Evolutionary conservation across 2,797 vertebrate species (phyloP).

Genomic region (Myiotriccus ornatus): DNA sequence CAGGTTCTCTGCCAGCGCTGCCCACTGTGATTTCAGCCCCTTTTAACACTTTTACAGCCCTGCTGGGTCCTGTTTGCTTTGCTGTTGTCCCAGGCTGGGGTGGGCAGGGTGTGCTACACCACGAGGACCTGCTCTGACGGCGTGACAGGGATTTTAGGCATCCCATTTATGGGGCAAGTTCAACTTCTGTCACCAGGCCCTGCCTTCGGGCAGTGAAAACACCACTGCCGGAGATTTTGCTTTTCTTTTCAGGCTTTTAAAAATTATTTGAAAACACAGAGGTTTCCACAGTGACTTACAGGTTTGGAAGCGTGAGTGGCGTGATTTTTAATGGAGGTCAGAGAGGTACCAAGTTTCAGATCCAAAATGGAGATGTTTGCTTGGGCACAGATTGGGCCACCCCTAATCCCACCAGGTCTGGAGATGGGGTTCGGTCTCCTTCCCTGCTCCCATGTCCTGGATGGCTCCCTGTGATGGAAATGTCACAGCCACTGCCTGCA

Average conservation of each 20-base stretch:
- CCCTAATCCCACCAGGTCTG: rapidly evolving
- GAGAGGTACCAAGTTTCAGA: not conserved
- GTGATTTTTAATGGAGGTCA: not conserved
- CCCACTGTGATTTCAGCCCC: rapidly evolving
- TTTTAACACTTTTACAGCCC: not conserved
- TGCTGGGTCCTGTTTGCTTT: not conserved
- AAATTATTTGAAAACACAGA: not conserved
- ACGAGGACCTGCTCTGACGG: rapidly evolving
- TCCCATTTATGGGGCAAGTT: not conserved
- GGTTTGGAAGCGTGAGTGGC: rapidly evolving
- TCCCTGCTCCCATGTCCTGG: rapidly evolving
- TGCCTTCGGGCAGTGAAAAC: not conserved
- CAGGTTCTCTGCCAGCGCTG: not conserved
- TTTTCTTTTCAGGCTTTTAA: not conserved
- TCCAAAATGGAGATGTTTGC: rapidly evolving
- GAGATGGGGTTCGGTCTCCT: not conserved
- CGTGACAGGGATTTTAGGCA: not conserved
- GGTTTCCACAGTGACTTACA: not conserved
- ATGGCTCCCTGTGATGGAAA: not conserved
- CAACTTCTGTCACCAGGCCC: not conserved
- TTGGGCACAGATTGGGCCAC: not conserved
- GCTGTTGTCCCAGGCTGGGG: not conserved
- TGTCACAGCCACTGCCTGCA: not conserved
- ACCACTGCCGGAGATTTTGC: rapidly evolving
- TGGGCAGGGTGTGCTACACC: not conserved